These are phyloP conservation scores for Siphamia tubifer DNA, from an alignment of 2,113 vertebrate species.

Conservation along the genomic window DNA sequence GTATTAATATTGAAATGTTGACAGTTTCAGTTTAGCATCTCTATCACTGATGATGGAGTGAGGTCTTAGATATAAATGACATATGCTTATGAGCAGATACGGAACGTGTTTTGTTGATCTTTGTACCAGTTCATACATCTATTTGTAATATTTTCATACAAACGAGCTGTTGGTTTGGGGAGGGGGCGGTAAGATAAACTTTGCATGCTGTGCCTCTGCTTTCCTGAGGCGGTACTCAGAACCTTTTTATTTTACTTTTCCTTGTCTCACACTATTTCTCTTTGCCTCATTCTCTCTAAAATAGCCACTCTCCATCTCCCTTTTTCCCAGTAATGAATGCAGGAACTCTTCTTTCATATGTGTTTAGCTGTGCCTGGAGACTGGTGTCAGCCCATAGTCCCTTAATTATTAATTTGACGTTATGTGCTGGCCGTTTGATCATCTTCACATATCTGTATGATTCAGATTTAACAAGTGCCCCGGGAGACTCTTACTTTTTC, in stretches of 20 bases:
- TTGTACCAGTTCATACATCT: not conserved
- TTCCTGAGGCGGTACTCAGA: conserved; percentile 31
- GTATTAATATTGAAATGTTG: no score
- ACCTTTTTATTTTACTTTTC: conserved; percentile 16
- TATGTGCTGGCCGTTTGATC: conserved; percentile 75
- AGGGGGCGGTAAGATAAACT: conserved; percentile 20
- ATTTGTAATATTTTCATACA: conserved; percentile 34
- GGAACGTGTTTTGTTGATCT: not conserved
- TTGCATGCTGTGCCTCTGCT: conserved; percentile 2
- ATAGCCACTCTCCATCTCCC: conserved; percentile 4
- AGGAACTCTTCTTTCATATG: conserved; percentile 67
- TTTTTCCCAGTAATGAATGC: conserved; percentile 56
- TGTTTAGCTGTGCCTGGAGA: conserved; percentile 68
- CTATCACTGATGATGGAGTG: no score
- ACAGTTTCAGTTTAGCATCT: no score
- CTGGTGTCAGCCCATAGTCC: conserved; percentile 54
- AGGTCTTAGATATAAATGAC: no score
- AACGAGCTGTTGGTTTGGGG: conserved; percentile 18
- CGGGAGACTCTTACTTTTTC: conserved; percentile 43
- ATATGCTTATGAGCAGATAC: not conserved
- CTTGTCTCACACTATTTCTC: conserved; percentile 23
- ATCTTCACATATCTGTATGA: conserved; percentile 65
- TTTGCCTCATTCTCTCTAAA: conserved; percentile 30
- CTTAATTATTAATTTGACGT: conserved; percentile 80
- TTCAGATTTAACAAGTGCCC: conserved; percentile 74